Base-by-base conservation (phyloP, 2,113 vertebrate species). In the Burhinus oedicnemus region DNA sequence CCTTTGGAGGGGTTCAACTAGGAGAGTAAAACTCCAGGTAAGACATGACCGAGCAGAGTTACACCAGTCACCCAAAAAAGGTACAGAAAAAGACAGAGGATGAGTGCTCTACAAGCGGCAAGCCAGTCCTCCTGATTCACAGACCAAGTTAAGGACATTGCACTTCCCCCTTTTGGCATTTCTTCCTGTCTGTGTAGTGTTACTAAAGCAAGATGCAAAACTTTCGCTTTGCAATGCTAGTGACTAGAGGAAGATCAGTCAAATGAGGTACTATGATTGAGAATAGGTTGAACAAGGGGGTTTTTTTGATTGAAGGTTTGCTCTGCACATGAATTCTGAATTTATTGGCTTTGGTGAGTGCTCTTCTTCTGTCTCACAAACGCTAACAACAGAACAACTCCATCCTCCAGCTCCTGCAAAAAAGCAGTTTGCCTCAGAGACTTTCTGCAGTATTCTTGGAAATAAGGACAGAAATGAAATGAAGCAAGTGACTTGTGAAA, bases 71-170 rank as follows among this genome's bases (percentile, higher is more conserved):
- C 57, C 64, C 32, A 32, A 34, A 62, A 74, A 42, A 75, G 8
- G 15, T 54, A 26, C 5, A 55, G 38, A 54, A 68, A 61, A 86
- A 45, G 45, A 40, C n/a, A 47, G 22, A 74, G 36, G 23, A 62
- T 16, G 61, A 76, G 9, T 1, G 1, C 18, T 40, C 2, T 20
- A 8, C 6, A 8, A 21, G 5, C 5, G 7, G 16, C 26, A 83
- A 72, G 16, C 34, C 23, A 6, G 12, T 54, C 21, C 14, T 92
- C 40, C 65, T 47, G 34, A 23, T 79, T 62, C 61, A 29, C 55
- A 64, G 45, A 58, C 42, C 8, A 15, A 25, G 65, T 40, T 20
- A n/a, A 66, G 40, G 62, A 26, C 34, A 7, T 11, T 40, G 15
- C 30, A 9, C 36, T 83, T 89, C 61, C 42, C 36, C 40, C 45